Conservation (phyloP, 2,888 invertebrate species). For the Apomyelois bistriatella region DNA sequence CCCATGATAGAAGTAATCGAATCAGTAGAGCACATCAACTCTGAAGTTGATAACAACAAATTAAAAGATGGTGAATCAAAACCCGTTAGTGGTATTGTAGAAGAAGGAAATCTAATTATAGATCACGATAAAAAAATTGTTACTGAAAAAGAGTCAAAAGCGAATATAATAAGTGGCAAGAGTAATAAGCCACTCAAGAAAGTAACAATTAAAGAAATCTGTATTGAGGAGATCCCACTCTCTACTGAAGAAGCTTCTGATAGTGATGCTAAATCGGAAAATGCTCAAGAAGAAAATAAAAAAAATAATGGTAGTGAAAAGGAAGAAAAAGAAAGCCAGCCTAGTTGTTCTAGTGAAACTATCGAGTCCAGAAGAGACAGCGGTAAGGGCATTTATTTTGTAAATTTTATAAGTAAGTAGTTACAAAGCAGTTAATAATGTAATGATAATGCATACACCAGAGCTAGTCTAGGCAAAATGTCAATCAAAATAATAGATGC, state of each 20-base stretch:
- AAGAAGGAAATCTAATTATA: slow-evolving; percentile 41
- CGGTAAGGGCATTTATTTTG: slow-evolving; percentile 27
- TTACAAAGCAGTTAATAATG: too few relatives aligned
- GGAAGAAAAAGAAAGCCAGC: slow-evolving; percentile 21
- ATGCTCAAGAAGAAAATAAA: slow-evolving; percentile 18
- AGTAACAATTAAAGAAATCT: slow-evolving; percentile 35
- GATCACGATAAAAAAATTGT: slow-evolving; percentile 47
- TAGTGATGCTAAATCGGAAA: slow-evolving; percentile 23
- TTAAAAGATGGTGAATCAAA: slow-evolving; percentile 21
- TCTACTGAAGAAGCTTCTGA: slow-evolving; percentile 18
- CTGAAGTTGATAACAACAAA: slow-evolving; percentile 12
- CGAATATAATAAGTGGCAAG: neutral
- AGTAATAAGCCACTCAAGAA: slow-evolving; percentile 29
- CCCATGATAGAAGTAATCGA: slow-evolving; percentile 58
- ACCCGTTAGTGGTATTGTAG: slow-evolving; percentile 26
- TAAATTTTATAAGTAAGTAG: too few relatives aligned
- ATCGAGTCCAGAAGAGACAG: slow-evolving; percentile 22
- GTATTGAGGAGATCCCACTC: slow-evolving; percentile 16
- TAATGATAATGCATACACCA: too few relatives aligned
- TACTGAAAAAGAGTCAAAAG: slow-evolving; percentile 25
- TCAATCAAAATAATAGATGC: too few relatives aligned
- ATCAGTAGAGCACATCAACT: slow-evolving; percentile 25
- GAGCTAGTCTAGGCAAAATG: too few relatives aligned
- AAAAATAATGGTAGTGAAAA: slow-evolving; percentile 19
- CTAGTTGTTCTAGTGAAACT: slow-evolving; percentile 19